These are phyloP conservation scores for Pachliopta kotzebuea DNA, from an alignment of 2,888 invertebrate genomes.

Conservation along the genomic window DNA sequence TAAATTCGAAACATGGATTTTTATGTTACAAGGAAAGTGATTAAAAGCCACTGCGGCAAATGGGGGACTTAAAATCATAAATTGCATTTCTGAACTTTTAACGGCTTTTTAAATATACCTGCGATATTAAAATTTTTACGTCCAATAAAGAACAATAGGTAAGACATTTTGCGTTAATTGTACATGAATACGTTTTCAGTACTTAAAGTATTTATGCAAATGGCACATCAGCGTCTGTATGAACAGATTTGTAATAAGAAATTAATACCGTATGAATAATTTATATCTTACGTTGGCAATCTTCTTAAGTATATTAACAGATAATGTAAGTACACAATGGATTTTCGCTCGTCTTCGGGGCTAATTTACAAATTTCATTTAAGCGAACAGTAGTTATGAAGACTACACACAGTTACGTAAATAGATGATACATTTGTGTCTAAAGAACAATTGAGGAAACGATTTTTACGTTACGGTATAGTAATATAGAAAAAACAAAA, in stretches of 20 bases:
- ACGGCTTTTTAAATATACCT: not conserved
- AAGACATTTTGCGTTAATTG: not conserved
- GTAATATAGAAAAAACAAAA: too few relatives aligned
- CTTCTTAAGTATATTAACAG: constrained; percentile 3
- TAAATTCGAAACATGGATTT: too few relatives aligned
- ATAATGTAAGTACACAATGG: not conserved
- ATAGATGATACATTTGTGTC: not conserved
- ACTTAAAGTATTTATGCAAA: constrained; percentile 1
- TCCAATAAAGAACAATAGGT: not conserved
- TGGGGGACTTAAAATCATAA: not conserved
- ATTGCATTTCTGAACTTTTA: not conserved
- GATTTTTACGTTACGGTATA: too few relatives aligned
- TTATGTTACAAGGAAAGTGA: too few relatives aligned
- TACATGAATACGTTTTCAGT: not conserved
- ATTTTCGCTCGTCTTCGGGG: not conserved
- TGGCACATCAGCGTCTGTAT: not conserved
- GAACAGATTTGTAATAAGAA: constrained; percentile 2
- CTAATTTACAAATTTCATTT: not conserved
- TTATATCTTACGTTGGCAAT: not conserved
- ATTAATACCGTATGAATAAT: not conserved
- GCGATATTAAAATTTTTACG: not conserved
- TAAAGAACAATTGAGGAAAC: too few relatives aligned
- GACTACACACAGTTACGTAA: not conserved
- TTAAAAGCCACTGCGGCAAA: too few relatives aligned
- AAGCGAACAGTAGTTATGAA: not conserved